Percentiles rank a stretch among this genome's conserved stretches.
phyloP scores from a whole-genome alignment of 2,888 invertebrate species.

The Taphrorychus bicolor region DNA sequence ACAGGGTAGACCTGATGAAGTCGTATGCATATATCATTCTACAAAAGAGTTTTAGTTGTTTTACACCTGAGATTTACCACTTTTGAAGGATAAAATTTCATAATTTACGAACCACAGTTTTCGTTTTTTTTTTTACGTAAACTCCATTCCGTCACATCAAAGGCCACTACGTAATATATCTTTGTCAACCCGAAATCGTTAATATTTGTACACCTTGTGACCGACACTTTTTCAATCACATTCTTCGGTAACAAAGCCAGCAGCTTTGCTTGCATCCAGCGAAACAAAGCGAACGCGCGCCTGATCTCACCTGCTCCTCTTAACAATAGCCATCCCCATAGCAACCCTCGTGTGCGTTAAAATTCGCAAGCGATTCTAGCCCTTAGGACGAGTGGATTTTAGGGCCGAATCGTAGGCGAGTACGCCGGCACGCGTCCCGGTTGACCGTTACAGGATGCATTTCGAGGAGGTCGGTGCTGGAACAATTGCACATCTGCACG shows the following conservation, averaged over 20 bases:
- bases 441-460: conserved; percentile 56
- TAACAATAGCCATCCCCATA: conserved; percentile 48
- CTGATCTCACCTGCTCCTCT: conserved; percentile 52
- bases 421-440: conserved; percentile 54
- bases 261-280: conserved; percentile 32
- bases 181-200: conserved; percentile 13
- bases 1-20: no score
- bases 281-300: conserved; percentile 45
- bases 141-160: neutral
- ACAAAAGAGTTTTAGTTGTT: no score
- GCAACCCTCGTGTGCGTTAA: conserved; percentile 47
- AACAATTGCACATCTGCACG: conserved; percentile 56
- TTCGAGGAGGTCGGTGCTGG: conserved; percentile 36
- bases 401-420: conserved; percentile 40
- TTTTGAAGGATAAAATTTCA: no score
- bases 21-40: no score
- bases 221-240: conserved; percentile 22
- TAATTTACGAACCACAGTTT: no score
- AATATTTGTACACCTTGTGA: conserved; percentile 26
- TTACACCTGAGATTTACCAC: no score
- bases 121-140: no score
- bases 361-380: conserved; percentile 40
- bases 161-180: neutral
- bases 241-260: conserved; percentile 13
- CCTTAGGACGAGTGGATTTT: conserved; percentile 39